These are phyloP conservation scores for Ophioninae sp. DNA, from an alignment of 2,888 invertebrate genomes.

Conservation along the genomic window DNA sequence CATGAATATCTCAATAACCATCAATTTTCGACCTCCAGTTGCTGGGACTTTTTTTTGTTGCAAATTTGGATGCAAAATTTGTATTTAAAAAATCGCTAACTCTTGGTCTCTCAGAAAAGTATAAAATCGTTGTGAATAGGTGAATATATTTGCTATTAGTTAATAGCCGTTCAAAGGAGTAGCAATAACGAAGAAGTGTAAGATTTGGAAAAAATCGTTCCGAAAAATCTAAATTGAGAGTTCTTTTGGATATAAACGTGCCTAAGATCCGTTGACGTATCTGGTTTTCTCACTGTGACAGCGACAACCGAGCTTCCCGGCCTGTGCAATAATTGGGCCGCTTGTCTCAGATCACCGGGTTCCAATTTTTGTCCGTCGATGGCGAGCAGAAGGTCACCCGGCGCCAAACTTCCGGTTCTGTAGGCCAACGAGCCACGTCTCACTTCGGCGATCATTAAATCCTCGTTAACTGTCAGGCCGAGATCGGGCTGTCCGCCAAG, in stretches of 20 bases:
- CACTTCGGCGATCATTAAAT: conserved; percentile 93
- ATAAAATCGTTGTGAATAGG: too few species aligned
- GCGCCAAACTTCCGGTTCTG: conserved; percentile 92
- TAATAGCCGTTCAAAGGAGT: background rate
- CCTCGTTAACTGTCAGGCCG: conserved; percentile 94
- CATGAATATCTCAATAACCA: too few species aligned
- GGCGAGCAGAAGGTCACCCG: conserved; percentile 93
- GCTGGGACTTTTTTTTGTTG: too few species aligned
- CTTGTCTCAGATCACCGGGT: conserved; percentile 80
- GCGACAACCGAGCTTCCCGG: conserved; percentile 79
- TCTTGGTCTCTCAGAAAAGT: too few species aligned
- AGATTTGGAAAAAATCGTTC: background rate
- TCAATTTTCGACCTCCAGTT: too few species aligned
- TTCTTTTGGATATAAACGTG: conserved; percentile 50
- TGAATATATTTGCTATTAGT: background rate
- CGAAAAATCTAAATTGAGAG: background rate
- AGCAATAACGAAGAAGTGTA: background rate
- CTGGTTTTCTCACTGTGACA: conserved; percentile 77
- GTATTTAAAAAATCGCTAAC: too few species aligned
- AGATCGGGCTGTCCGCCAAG: conserved; percentile 87
- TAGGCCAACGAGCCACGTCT: conserved; percentile 95
- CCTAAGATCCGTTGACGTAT: conserved; percentile 74
- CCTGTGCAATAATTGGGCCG: conserved; percentile 78
- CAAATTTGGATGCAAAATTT: too few species aligned
- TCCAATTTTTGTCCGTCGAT: conserved; percentile 89